Evolutionary conservation across 1,140 invertebrate genomes (phyloP).

Genomic region (Heliconius himera): DNA sequence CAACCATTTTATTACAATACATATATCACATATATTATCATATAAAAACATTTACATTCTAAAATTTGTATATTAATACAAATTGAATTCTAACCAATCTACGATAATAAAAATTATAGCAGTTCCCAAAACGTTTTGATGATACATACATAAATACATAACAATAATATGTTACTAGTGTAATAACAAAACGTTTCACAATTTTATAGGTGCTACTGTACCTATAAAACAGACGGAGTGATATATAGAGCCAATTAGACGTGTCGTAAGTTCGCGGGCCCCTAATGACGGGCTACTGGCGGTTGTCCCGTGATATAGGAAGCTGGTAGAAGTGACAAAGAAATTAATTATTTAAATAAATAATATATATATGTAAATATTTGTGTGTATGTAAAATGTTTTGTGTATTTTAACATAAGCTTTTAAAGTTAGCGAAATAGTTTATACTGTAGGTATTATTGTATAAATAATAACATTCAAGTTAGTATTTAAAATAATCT

Average conservation of each 20-base stretch:
- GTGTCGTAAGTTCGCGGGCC: constrained; percentile 65
- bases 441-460: no score
- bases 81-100: constrained; percentile 4
- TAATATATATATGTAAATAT: background rate
- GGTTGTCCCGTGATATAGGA: constrained; percentile 30
- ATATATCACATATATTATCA: background rate
- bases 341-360: no score
- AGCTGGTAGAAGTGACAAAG: constrained; percentile 28
- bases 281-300: constrained; percentile 70
- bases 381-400: background rate
- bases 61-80: background rate
- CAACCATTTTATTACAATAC: background rate
- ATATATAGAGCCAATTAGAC: constrained; percentile 72
- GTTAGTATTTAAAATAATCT: no score
- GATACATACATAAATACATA: background rate
- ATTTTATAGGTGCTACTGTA: constrained; percentile 70
- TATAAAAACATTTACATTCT: background rate
- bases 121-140: background rate
- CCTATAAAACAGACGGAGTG: constrained; percentile 65
- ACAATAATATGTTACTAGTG: background rate
- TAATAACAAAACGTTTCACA: constrained; percentile 52
- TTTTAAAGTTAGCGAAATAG: no score
- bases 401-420: no score
- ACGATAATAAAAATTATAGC: constrained; percentile 17
- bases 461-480: no score